Percentiles rank a stretch among this genome's conserved stretches.
phyloP scores from a whole-genome alignment of 2,888 invertebrate genomes.

The Digitonthophagus gazella region DNA sequence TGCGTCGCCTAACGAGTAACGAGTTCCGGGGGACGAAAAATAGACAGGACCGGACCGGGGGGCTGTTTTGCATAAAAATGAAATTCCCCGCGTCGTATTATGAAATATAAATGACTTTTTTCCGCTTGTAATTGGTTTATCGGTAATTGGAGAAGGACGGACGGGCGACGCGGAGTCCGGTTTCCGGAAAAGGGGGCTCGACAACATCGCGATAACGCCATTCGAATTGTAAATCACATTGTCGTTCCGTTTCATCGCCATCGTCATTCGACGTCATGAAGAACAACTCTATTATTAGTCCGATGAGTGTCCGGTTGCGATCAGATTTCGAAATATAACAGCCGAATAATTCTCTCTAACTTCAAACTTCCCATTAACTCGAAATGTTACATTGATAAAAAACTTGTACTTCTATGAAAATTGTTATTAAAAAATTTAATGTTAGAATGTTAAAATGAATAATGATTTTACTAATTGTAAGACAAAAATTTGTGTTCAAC shows the following conservation, averaged over 20 bases:
- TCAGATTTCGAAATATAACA: not conserved
- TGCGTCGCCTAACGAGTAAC: no score
- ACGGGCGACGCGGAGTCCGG: conserved; percentile 14
- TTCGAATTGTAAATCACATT: conserved; percentile 43
- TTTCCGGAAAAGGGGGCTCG: conserved; percentile 28
- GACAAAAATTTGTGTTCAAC: no score
- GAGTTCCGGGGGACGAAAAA: not conserved
- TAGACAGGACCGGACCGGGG: not conserved
- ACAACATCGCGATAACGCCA: conserved; percentile 36
- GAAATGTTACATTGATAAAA: no score
- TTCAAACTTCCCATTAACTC: no score
- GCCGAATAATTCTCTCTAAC: no score
- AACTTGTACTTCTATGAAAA: no score
- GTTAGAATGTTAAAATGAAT: no score
- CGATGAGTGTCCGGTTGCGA: not conserved
- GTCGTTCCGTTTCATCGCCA: conserved; percentile 40
- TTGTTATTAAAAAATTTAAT: no score
- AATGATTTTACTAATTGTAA: no score
- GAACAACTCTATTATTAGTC: not conserved
- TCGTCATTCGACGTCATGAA: not conserved
- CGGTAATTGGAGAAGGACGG: conserved; percentile 37
- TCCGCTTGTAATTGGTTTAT: conserved; percentile 39
- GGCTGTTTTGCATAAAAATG: conserved; percentile 40
- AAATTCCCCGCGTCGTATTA: conserved; percentile 35
- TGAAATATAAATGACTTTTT: conserved; percentile 40